These are phyloP conservation scores for Hylaea fasciaria DNA, from an alignment of 2,888 invertebrate genomes.

Conservation along the genomic window DNA sequence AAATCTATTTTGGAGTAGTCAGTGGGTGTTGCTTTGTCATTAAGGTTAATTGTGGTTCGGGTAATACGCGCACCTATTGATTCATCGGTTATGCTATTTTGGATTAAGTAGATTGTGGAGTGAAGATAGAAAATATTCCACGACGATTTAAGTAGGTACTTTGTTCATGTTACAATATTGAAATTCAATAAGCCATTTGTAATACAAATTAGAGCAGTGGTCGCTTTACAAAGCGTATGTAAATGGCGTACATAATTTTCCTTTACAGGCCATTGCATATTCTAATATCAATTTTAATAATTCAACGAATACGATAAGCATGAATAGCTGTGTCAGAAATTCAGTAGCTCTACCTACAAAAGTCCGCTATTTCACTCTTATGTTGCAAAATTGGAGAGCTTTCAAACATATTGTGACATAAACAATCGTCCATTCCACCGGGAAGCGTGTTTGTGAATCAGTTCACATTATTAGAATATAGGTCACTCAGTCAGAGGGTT, in stretches of 20 bases:
- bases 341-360: not conserved
- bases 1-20: constrained; percentile 6
- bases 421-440: constrained; percentile 34
- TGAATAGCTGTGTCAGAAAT: not conserved
- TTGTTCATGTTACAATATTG: not conserved
- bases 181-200: not conserved
- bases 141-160: not conserved
- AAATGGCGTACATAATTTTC: not conserved
- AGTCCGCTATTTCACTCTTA: not conserved
- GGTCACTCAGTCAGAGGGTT: constrained; percentile 26
- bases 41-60: constrained; percentile 7
- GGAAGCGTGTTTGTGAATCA: constrained; percentile 36
- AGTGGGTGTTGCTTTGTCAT: constrained; percentile 7
- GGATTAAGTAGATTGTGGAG: too few species aligned
- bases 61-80: not conserved
- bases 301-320: not conserved
- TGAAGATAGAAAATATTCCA: not conserved
- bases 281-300: constrained; percentile 1
- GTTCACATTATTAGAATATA: constrained; percentile 31
- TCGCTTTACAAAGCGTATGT: not conserved
- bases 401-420: constrained; percentile 29
- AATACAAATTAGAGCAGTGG: not conserved
- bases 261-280: not conserved
- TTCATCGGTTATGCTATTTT: not conserved
- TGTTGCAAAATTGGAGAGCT: constrained; percentile 18